A percentile compares a stretch with the other conserved stretches of the same genome.
These are phyloP conservation scores for Dasyurus viverrinus DNA, from an alignment of 2,113 vertebrate genomes.

Conservation along the genomic window DNA sequence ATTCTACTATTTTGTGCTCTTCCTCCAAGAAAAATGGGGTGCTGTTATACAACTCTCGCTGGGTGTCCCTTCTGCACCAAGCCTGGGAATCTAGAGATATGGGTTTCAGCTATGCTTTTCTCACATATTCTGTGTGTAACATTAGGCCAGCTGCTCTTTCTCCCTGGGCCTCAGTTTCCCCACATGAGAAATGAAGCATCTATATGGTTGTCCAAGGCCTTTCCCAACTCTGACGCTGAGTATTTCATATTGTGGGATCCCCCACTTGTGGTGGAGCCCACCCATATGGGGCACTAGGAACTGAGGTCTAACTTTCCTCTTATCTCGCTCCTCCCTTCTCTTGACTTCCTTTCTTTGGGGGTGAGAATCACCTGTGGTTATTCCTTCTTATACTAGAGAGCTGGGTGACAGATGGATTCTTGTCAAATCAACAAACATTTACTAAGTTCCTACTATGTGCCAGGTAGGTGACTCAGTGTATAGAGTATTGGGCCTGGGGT, in stretches of 20 bases:
- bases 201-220: neutral
- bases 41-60: no score
- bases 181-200: neutral
- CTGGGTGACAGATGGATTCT: neutral
- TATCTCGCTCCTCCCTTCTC: neutral
- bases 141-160: neutral
- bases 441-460: no score
- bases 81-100: neutral
- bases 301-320: neutral
- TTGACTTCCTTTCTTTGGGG: neutral
- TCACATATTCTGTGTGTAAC: no score
- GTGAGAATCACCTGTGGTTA: neutral
- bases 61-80: neutral
- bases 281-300: neutral
- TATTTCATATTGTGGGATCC: neutral
- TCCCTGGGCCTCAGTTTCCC: neutral
- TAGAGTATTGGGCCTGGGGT: no score
- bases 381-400: neutral
- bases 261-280: neutral
- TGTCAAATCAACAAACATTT: neutral
- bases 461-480: no score
- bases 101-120: neutral
- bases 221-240: neutral
- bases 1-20: neutral
- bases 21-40: neutral